phyloP scores from a whole-genome alignment of 2,113 vertebrate species.

The Trogon melanurus region DNA sequence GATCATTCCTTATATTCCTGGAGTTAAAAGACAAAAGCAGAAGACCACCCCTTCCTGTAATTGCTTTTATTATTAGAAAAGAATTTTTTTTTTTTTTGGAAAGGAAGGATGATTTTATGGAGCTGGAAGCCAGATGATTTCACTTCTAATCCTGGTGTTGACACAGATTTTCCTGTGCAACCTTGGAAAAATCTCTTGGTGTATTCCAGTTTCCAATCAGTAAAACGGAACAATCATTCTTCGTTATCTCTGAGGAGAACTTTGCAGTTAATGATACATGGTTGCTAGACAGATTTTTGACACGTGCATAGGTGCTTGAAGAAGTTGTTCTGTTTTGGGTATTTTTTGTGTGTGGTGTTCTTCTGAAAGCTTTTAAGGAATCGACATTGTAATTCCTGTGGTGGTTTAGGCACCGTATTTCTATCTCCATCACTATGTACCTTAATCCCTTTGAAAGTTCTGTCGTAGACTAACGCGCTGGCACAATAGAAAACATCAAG shows the following conservation, averaged over 20 bases:
- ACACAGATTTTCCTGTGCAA: constrained; percentile 51
- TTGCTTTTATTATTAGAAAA: constrained; percentile 53
- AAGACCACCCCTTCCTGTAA: constrained; percentile 17
- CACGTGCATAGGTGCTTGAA: not conserved
- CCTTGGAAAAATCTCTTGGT: not conserved
- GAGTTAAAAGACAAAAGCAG: constrained; percentile 17
- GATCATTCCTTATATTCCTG: not conserved
- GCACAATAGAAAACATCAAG: not conserved
- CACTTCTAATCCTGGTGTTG: constrained; percentile 40
- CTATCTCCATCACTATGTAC: not conserved
- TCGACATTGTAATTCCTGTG: not conserved
- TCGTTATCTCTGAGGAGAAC: not conserved
- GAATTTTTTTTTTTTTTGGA: not conserved
- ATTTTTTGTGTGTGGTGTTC: not conserved
- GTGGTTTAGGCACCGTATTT: not conserved
- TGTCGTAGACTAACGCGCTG: not conserved
- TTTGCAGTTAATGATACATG: not conserved
- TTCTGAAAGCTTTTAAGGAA: not conserved
- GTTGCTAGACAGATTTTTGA: not conserved
- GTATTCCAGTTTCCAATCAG: not conserved
- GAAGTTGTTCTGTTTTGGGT: not conserved
- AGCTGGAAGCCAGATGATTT: constrained; percentile 54
- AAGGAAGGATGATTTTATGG: constrained; percentile 45
- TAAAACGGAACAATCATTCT: constrained; percentile 5
- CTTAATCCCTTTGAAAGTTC: not conserved